phyloP scores from a whole-genome alignment of 2,113 vertebrate species.

The Psettodes erumei region DNA sequence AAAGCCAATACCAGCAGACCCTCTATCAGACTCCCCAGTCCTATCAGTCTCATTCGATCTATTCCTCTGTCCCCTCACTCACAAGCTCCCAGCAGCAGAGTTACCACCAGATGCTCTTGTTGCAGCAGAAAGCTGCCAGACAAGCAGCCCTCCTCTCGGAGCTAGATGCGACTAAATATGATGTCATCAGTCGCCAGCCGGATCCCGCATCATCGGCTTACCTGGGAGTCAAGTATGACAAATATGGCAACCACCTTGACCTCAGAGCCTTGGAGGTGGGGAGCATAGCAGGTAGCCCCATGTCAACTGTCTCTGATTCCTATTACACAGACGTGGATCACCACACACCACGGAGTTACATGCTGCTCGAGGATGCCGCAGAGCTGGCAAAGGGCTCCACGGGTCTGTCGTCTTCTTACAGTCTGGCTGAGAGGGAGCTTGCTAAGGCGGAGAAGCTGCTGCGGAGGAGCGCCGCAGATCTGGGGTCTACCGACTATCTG shows the following conservation, averaged over 20 bases:
- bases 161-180: conserved; percentile 95
- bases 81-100: conserved; percentile 90
- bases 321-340: conserved; percentile 96
- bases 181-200: conserved; percentile 92
- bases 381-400: conserved; percentile 92
- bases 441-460: conserved; percentile 94
- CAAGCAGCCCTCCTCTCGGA: conserved; percentile 88
- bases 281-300: conserved; percentile 91
- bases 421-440: conserved; percentile 93
- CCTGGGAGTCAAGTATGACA: conserved; percentile 93
- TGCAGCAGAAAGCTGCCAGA: conserved; percentile 94
- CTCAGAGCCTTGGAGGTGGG: conserved; percentile 91
- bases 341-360: conserved; percentile 91
- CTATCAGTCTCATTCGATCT: conserved; percentile 93
- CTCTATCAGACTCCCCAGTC: conserved; percentile 92
- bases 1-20: conserved; percentile 90
- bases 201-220: conserved; percentile 90
- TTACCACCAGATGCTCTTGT: conserved; percentile 93
- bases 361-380: conserved; percentile 94
- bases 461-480: conserved; percentile 87
- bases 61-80: conserved; percentile 94
- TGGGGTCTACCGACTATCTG: conserved; percentile 91
- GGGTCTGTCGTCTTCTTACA: conserved; percentile 89
- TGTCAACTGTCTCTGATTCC: conserved; percentile 95
- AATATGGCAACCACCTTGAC: conserved; percentile 94